Evolutionary conservation across 2,797 vertebrate genomes (phyloP).

Genomic region (Catharus ustulatus): DNA sequence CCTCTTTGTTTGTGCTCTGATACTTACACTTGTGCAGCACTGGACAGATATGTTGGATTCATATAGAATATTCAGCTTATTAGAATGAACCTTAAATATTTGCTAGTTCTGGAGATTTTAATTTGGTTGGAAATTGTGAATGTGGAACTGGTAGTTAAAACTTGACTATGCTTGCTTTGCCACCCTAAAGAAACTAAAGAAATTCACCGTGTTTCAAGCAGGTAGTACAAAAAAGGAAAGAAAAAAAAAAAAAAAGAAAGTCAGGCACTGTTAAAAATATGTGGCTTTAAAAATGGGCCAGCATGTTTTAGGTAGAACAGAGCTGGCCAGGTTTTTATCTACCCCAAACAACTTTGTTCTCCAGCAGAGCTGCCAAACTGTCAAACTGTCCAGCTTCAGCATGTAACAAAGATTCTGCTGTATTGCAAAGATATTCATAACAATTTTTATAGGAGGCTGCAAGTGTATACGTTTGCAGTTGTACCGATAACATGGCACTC

Average conservation of each 20-base stretch:
- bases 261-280: not conserved
- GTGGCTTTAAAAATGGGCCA: slow-evolving; percentile 35
- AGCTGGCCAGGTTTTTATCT: slow-evolving; percentile 74
- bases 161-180: not conserved
- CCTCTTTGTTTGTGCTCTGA: not conserved
- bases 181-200: slow-evolving; percentile 3
- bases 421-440: slow-evolving; percentile 85
- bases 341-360: slow-evolving; percentile 75
- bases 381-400: slow-evolving; percentile 77
- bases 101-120: not conserved
- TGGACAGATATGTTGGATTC: not conserved
- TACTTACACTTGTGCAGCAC: not conserved
- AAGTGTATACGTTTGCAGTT: slow-evolving; percentile 84
- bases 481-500: slow-evolving; percentile 84
- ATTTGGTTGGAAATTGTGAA: not conserved
- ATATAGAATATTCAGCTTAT: not conserved
- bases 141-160: not conserved
- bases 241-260: not conserved
- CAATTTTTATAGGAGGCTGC: slow-evolving; percentile 82
- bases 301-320: slow-evolving; percentile 66
- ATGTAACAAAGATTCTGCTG: slow-evolving; percentile 82
- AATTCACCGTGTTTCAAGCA: slow-evolving; percentile 45
- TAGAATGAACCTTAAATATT: not conserved
- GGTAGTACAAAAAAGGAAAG: not conserved
- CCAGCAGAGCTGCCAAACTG: slow-evolving; percentile 78